Base-by-base conservation (phyloP, 1,140 invertebrate species). In the Drosophila parvula region DNA sequence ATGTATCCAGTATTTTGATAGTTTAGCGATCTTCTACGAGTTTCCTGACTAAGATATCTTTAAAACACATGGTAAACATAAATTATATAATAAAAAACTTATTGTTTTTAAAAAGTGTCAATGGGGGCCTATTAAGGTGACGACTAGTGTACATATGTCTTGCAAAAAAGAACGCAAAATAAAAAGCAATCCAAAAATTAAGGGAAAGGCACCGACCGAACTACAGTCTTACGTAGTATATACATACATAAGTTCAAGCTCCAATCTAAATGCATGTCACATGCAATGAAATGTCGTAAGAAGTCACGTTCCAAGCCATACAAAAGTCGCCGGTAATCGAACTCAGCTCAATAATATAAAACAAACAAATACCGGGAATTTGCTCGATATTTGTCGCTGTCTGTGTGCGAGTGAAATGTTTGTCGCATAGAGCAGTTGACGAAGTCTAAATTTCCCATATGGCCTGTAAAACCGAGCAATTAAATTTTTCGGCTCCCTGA, bases 251-350 rank as follows among this genome's bases (percentile, higher is more conserved):
- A 57, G 41, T 16, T 27, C 27, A 58, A 41, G 11, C 36, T 55
- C 48, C 45, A 68, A 73, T 86, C 56, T 71, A 73, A 85, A 85
- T 85, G 82, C 81, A 64, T 67, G 82, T 85, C 81, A 76, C 82
- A 86, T 82, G 76, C 83, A 74, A 64, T 47, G 41, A 70, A 63
- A 78, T 64, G 60, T 78, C 65, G 67, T 55, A 56, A 48, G 43
- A 50, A 69, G 83, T 79, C 83, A 88, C 83, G 79, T 86, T 77
- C 62, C 38, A 30, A 58, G 22, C 62, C 40, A 76, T 59, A 70
- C 63, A 82, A 82, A 83, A 83, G 79, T 88, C 59, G 32, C 43
- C 43, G 74, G 64, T 79, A 83, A 83, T 88, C 84, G 84, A 88
- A 74, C 32, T 57, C 40, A 47, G 57, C 43, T 65, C 48, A 50